These are phyloP conservation scores for Mactromeris polynyma DNA, from an alignment of 2,888 invertebrate genomes.

Conservation along the genomic window DNA sequence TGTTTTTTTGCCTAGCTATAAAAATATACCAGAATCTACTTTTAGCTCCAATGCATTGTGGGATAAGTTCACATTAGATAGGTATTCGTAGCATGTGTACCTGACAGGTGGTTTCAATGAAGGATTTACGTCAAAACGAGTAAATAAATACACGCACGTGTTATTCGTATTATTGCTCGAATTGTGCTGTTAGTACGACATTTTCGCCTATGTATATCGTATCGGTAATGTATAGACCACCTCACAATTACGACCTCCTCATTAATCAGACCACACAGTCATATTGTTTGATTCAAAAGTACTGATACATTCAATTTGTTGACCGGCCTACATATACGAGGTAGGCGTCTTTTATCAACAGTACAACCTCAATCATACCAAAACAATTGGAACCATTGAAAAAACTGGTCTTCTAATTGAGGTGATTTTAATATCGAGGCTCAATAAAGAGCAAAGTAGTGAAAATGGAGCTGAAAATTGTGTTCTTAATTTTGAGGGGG, in stretches of 20 bases:
- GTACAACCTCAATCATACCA: too few relatives aligned
- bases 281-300: too few relatives aligned
- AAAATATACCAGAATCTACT: not conserved
- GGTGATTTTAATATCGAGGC: too few relatives aligned
- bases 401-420: too few relatives aligned
- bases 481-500: too few relatives aligned
- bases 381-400: too few relatives aligned
- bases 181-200: not conserved
- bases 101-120: conserved; percentile 4
- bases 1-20: not conserved
- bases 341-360: too few relatives aligned
- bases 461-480: too few relatives aligned
- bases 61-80: not conserved
- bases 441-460: too few relatives aligned
- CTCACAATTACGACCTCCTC: not conserved
- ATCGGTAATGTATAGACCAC: not conserved
- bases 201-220: not conserved
- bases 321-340: too few relatives aligned
- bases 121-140: not conserved
- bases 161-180: not conserved
- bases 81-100: not conserved
- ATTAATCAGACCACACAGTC: not conserved
- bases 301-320: too few relatives aligned
- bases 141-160: conserved; percentile 14
- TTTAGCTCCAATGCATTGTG: not conserved